Percentiles rank a stretch among this genome's conserved stretches.
These are phyloP conservation scores for Plectropomus leopardus DNA, from an alignment of 2,113 vertebrate genomes.

Conservation along the genomic window DNA sequence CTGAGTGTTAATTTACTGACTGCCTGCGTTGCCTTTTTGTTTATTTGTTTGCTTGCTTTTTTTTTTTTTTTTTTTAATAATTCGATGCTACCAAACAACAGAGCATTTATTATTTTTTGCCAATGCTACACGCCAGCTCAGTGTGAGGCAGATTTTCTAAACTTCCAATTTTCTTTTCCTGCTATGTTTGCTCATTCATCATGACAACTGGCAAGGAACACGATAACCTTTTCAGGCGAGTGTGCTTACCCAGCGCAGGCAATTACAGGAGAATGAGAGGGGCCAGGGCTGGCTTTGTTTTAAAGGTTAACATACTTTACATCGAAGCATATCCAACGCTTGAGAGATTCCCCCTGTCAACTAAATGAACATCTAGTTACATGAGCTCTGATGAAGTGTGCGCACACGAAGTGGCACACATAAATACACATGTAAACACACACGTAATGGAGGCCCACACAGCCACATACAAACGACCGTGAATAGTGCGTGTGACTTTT, in stretches of 20 bases:
- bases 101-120: slow-evolving; percentile 12
- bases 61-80: slow-evolving; percentile 34
- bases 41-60: slow-evolving; percentile 22
- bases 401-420: slow-evolving; percentile 18
- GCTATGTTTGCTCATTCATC: slow-evolving; percentile 74
- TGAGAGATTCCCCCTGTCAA: slow-evolving; percentile 78
- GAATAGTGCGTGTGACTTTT: slow-evolving; percentile 12
- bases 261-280: slow-evolving; percentile 81
- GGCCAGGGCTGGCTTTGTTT: slow-evolving; percentile 80
- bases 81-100: not conserved
- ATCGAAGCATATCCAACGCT: slow-evolving; percentile 70
- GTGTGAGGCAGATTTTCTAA: slow-evolving; percentile 32
- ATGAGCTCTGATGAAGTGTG: slow-evolving; percentile 61
- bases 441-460: slow-evolving; percentile 13
- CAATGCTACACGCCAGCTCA: slow-evolving; percentile 5
- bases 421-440: not conserved
- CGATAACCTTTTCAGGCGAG: slow-evolving; percentile 81
- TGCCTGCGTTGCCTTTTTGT: slow-evolving; percentile 16
- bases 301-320: slow-evolving; percentile 86
- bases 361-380: slow-evolving; percentile 76
- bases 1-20: slow-evolving; percentile 30
- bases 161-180: slow-evolving; percentile 71
- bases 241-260: slow-evolving; percentile 77
- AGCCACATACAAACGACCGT: slow-evolving; percentile 14
- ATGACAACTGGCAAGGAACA: slow-evolving; percentile 78